A percentile compares a stretch with the other conserved stretches of the same genome.
phyloP scores from a whole-genome alignment of 2,113 vertebrate species.

The Anser cygnoides region DNA sequence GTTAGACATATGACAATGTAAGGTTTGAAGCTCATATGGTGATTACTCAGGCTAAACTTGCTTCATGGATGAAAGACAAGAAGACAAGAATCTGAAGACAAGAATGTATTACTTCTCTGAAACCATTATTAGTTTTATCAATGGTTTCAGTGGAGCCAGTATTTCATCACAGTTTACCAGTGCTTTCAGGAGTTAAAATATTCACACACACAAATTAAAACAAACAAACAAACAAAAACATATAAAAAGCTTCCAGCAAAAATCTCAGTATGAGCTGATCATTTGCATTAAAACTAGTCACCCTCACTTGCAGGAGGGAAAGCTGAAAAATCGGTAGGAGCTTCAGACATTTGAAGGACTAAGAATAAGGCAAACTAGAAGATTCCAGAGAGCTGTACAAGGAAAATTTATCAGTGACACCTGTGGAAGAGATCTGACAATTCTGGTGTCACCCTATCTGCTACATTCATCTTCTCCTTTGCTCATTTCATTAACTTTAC shows the following conservation, averaged over 20 bases:
- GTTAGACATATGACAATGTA: background rate
- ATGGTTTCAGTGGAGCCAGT: background rate
- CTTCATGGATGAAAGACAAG: background rate
- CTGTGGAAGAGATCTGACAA: background rate
- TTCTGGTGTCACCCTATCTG: background rate
- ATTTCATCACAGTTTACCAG: background rate
- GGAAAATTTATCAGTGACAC: background rate
- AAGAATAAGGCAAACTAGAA: background rate
- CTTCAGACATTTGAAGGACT: background rate
- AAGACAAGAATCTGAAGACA: background rate
- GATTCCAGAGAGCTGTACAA: background rate
- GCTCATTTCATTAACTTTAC: background rate
- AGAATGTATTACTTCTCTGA: background rate
- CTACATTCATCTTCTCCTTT: background rate
- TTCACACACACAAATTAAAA: background rate
- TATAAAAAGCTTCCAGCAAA: background rate
- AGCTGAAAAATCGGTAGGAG: background rate
- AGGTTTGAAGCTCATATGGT: background rate
- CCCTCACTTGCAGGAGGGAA: background rate
- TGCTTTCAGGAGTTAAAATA: background rate
- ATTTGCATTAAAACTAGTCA: fast-evolving
- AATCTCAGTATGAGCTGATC: background rate
- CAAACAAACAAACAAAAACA: too few relatives aligned
- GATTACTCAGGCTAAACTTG: background rate
- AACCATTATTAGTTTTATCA: background rate